Base-by-base conservation (phyloP, 2,888 invertebrate genomes). In the Drosophila sordidapex region DNA sequence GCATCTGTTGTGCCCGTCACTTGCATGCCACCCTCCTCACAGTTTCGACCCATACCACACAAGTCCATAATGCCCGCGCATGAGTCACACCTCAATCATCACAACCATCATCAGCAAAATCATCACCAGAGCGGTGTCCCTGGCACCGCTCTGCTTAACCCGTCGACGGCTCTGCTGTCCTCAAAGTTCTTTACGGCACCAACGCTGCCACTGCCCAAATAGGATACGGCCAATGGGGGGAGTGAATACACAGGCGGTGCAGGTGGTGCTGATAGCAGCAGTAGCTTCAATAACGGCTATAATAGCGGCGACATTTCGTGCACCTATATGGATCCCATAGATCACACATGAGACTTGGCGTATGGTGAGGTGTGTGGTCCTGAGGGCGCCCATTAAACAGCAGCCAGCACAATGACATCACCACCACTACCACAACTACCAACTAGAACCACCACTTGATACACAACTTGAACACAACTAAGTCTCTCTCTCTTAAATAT, bases 1-100 rank as follows among this genome's bases (percentile, higher is more conserved):
- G 91, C 92, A 82, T 91, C 91, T 78, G 90, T 91, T 81, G 89
- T 87, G 68, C 83, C 90, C 81, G 91, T 90, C 70, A 83, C 91
- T 79, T 92, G 93, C 92, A 93, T 93, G 92, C 92, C 93, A 77
- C 91, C 92, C 79, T 91, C 92, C 73, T 93, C 93, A 89, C 93
- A 93, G 86, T 93, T 93, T 91, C 93, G 93, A 76, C 93, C 93
- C 86, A 93, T 93, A 76, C 93, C 93, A 75, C 93, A 93, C 79
- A 93, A 93, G 87, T 82, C 87, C 72, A 92, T 92, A 78, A 93
- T 92, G 83, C 88, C 92, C 75, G 77, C 85, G 86, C 83, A 88
- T 87, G 91, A 84, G 73, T 70, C 83, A 71, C 83, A 82, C 70
- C 83, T 85, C 36, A 67, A 73, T 38, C 74, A 73, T 31, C 66